Evolutionary conservation across 2,113 vertebrate species (phyloP), one percentile per base, ranked within the genome.

Genomic region (Larimichthys polyactis): DNA sequence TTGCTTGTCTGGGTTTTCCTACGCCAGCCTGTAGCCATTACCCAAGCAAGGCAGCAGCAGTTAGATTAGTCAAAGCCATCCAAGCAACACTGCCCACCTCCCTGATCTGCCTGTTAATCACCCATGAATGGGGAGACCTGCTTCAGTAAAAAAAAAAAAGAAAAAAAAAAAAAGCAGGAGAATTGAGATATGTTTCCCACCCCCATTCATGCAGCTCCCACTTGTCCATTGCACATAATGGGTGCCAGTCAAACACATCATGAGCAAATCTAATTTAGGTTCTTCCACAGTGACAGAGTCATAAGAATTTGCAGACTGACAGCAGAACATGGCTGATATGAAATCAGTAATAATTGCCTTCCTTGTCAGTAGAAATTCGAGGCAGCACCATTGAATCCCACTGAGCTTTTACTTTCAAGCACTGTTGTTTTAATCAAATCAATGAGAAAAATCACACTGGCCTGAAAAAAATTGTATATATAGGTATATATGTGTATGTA

Each of bases 71-170:
- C 83, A 89, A 87, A 90, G 77, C 79, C 82, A 84, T 79, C 71
- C 82, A 71, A 85, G 85, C 83, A 89, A 71, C 82, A 80, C 79
- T 85, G 82, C 82, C 84, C 74, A 84, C 81, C 80, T 82, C 79
- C 73, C 86, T 92, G 81, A 80, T 89, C 72, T 89, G 87, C 84
- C 78, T 82, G 62, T 88, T 91, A 88, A 91, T 88, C 62, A 81
- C 82, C 84, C 87, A 76, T 92, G 78, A 86, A 87, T 87, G 85
- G 71, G 36, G 62, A n/a, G 85, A 88, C 62, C 81, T 81, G 77
- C 83, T 85, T 75, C 20, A 74, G 84, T 71, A 40, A 40, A 9
- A 40, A 36, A 40, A 40, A 36, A 36, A 7, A 36, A 29, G 4
- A 3, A 29, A 32, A 40, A 40, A 40, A 40, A 82, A 90, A 89